Base-by-base conservation (phyloP, 2,113 vertebrate genomes). In the Myodes glareolus region DNA sequence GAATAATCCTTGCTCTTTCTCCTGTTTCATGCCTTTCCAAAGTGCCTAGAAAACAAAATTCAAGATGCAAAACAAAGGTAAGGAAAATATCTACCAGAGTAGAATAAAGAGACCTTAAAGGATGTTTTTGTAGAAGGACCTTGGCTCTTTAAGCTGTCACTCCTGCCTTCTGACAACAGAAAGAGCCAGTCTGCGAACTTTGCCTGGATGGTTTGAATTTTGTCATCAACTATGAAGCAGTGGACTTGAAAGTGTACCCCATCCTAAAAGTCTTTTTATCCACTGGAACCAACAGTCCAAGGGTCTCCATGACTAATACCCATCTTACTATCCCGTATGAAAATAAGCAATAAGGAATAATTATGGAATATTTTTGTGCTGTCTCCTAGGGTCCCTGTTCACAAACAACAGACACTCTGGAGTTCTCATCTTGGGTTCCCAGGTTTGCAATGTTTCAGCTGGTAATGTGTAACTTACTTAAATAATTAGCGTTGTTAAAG, bases 21-120 rank as follows among this genome's bases (percentile, higher is more conserved):
- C 98, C 99, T 0, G 98, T 99, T 94, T 99, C 99, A 3, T 99
- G 97, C 21, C 99, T 96, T 95, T 99, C 99, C 91, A 99, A 96
- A 0, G 98, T 98, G 72, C 99, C 99, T 99, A 76, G 12, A 80
- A 97, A 98, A 98, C 4, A 89, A 61, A 81, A 45, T 3, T 68
- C 68, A 86, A 94, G 65, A 88, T 31, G 61, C 84, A 86, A 88
- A 91, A 50, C 33, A 88, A 88, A 27, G 25, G 29, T 63, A 72
- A 73, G 65, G 29, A 81, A 95, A 95, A 80, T 85, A 88, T 63
- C 81, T 78, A 94, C 25, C 3, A 2, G 36, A 1, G n/a, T 7
- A 47, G 36, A 84, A 86, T 55, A 14, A n/a, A 92, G 75, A 92
- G 52, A 78, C 68, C 90, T 50, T 39, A 61, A 11, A 50, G 25